phyloP scores from a whole-genome alignment of 2,797 vertebrate species.

The Amphiprion clarkii region DNA sequence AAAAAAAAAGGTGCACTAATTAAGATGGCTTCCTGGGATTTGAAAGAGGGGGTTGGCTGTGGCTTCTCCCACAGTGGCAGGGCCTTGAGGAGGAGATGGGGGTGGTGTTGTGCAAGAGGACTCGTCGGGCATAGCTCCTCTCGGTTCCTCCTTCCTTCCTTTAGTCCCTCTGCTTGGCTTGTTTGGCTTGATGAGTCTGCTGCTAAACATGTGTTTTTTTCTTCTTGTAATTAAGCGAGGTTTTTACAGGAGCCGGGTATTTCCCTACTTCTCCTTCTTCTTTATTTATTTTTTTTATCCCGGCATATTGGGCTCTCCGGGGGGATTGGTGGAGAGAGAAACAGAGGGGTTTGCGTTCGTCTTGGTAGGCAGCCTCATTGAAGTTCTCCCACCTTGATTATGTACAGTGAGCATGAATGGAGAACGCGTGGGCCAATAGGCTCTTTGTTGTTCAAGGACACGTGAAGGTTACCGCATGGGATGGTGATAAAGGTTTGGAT shows the following conservation, averaged over 20 bases:
- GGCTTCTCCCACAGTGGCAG: slow-evolving; percentile 63
- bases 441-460: slow-evolving; percentile 78
- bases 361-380: slow-evolving; percentile 61
- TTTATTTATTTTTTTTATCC: slow-evolving; percentile 40
- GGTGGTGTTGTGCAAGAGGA: slow-evolving; percentile 62
- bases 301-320: slow-evolving; percentile 57
- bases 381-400: slow-evolving; percentile 77
- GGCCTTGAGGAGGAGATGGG: slow-evolving; percentile 69
- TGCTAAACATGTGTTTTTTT: slow-evolving; percentile 64
- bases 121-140: slow-evolving; percentile 52
- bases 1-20: slow-evolving; percentile 72
- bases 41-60: slow-evolving; percentile 40
- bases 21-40: slow-evolving; percentile 80
- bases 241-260: slow-evolving; percentile 57
- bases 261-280: slow-evolving; percentile 41
- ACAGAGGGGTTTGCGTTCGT: slow-evolving; percentile 61
- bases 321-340: slow-evolving; percentile 64
- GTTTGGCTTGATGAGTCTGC: slow-evolving; percentile 68
- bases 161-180: slow-evolving; percentile 47
- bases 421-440: slow-evolving; percentile 65
- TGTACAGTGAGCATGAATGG: slow-evolving; percentile 72
- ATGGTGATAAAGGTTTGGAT: slow-evolving; percentile 52
- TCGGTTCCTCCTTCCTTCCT: slow-evolving; percentile 40
- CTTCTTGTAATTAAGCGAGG: slow-evolving; percentile 70
- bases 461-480: slow-evolving; percentile 62